phyloP scores from a whole-genome alignment of 2,888 invertebrate genomes.

The Ametastegia equiseti region DNA sequence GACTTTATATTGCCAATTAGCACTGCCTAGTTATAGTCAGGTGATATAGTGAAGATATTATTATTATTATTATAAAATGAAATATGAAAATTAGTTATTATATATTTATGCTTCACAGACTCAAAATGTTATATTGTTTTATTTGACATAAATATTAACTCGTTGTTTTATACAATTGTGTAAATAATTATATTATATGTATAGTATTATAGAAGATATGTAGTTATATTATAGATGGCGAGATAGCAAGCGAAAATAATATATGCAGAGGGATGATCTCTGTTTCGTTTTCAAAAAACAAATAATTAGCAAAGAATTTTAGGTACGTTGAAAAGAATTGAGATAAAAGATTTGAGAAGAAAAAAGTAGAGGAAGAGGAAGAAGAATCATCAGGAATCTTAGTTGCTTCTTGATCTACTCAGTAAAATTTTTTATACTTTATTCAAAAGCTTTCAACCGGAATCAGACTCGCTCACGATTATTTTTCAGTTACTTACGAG shows the following conservation, averaged over 20 bases:
- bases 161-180: constrained; percentile 34
- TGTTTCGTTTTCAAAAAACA: neutral
- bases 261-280: neutral
- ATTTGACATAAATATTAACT: constrained; percentile 37
- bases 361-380: neutral
- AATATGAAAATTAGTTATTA: constrained; percentile 1
- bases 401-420: neutral
- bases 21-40: constrained; percentile 15
- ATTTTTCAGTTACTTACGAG: neutral
- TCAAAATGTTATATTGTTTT: constrained; percentile 40
- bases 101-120: constrained; percentile 14
- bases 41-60: neutral
- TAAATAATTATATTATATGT: constrained; percentile 26
- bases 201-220: neutral
- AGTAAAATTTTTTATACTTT: neutral
- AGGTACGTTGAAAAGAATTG: neutral
- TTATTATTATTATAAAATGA: neutral
- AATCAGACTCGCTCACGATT: neutral
- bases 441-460: neutral
- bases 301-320: neutral
- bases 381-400: neutral
- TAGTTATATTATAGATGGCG: neutral
- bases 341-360: no score
- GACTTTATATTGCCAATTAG: constrained; percentile 14
- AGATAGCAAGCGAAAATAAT: neutral